A percentile compares a stretch with the other conserved stretches of the same genome.
Conservation (phyloP, 2,888 invertebrate species). For the Trichacis sp. region DNA sequence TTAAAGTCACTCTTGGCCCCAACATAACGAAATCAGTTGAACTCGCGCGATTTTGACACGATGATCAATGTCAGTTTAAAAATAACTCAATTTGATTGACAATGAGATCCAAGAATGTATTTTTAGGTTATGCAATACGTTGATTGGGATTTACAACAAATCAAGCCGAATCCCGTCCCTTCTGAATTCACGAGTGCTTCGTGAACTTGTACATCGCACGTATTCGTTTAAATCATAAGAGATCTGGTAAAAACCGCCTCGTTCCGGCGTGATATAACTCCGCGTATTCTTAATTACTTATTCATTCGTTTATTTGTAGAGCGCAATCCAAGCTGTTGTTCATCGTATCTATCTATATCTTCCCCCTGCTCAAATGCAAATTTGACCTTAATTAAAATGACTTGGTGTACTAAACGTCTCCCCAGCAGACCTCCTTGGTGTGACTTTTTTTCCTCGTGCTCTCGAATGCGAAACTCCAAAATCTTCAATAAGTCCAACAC, state of each 20-base stretch:
- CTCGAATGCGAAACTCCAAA: background rate
- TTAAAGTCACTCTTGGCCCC: no score
- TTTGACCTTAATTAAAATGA: constrained; percentile 18
- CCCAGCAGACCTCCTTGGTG: background rate
- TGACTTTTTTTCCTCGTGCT: background rate
- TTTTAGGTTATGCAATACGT: no score
- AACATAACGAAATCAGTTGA: no score
- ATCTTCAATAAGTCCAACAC: background rate
- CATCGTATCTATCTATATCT: constrained; percentile 8
- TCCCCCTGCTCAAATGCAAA: constrained; percentile 11
- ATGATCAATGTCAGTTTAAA: no score
- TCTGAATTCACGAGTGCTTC: background rate
- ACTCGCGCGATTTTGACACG: no score
- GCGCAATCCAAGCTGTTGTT: constrained; percentile 12
- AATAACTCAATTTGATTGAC: no score
- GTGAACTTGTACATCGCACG: background rate
- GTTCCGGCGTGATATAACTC: constrained; percentile 11
- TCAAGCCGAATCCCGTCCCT: background rate
- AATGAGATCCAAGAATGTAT: no score
- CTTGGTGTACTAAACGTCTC: constrained; percentile 9
- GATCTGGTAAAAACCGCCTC: constrained; percentile 8
- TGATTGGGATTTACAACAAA: no score
- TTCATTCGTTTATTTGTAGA: constrained; percentile 30
- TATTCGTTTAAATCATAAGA: constrained; percentile 9
- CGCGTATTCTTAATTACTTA: constrained; percentile 21